Percentiles rank a stretch among this genome's conserved stretches.
Evolutionary conservation across 2,888 invertebrate species (phyloP).

Genomic region (Drosophila demipolita): DNA sequence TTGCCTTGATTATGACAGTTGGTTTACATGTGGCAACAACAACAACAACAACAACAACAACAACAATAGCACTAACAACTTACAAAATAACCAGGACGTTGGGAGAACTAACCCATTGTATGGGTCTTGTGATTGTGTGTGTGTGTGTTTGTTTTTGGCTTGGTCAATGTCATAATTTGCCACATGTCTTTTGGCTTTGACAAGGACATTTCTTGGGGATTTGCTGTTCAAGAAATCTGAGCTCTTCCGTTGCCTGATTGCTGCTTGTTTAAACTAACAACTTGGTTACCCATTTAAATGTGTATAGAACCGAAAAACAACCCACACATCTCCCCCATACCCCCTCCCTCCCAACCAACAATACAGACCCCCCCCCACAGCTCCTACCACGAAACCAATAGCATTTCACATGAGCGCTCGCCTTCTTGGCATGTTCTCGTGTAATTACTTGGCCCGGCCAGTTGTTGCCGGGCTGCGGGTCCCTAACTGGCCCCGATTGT

Average conservation of each 20-base stretch:
- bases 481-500: slow-evolving; percentile 65
- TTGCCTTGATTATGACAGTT: slow-evolving; percentile 78
- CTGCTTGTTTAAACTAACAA: slow-evolving; percentile 52
- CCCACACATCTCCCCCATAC: too few species aligned
- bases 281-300: slow-evolving; percentile 64
- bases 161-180: slow-evolving; percentile 73
- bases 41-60: slow-evolving; percentile 27
- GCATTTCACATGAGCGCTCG: slow-evolving; percentile 31
- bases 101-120: slow-evolving; percentile 50
- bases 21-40: slow-evolving; percentile 59
- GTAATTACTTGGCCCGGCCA: slow-evolving; percentile 68
- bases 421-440: slow-evolving; percentile 69
- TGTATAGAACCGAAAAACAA: slow-evolving; percentile 24
- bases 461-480: slow-evolving; percentile 5
- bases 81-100: slow-evolving; percentile 17
- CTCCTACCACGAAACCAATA: slow-evolving; percentile 5
- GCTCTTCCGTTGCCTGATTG: slow-evolving; percentile 53
- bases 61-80: slow-evolving; percentile 21
- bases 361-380: too few species aligned
- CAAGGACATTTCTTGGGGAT: slow-evolving; percentile 65
- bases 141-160: slow-evolving; percentile 21
- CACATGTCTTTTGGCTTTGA: slow-evolving; percentile 55
- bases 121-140: slow-evolving; percentile 24
- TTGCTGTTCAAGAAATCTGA: slow-evolving; percentile 31
- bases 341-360: neutral